Evolutionary conservation across 2,888 invertebrate species (phyloP), one percentile per base, ranked within the genome.

Genomic region (Galerucella pusilla): DNA sequence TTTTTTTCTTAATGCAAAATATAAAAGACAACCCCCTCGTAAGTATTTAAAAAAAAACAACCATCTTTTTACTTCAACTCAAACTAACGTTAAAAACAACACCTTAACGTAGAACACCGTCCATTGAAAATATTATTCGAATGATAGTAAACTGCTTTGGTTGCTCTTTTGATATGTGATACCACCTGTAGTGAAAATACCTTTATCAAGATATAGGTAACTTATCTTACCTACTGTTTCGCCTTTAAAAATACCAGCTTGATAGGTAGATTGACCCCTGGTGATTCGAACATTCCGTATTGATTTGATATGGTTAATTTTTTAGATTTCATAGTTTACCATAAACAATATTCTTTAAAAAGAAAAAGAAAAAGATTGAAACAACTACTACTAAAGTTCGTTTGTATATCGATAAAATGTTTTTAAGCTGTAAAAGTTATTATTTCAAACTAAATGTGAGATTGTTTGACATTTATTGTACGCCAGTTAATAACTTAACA

Each of bases 121-220:
- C 76, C 78, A 57, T 69, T 63, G 42, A 54, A 64, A 74, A 46
- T 64, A 61, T 66, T 71, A 72, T 9, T 61, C 67, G 78, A 77
- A 75, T 74, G 75, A 77, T 75, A 76, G 77, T 74, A 68, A 63
- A 71, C 68, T 68, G 57, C 67, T 66, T 74, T 73, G 77, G 75
- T 68, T 66, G 75, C 69, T 68, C 73, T 73, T 73, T 76, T 73
- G 71, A 76, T 65, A 75, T 75, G 76, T 67, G 75, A 67, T 74
- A 66, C 76, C 76, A 64, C 78, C 78, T 64, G 77, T 73, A 46
- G 78, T 52, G 76, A 69, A 52, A 64, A 65, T 74, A 77, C 78
- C 78, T 75, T 68, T 74, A 77, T 76, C 76, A 75, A 77, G 75
- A 77, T 78, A 78, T 75, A 75, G 76, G 76, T 77, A 78, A 77